A percentile compares a stretch with the other conserved stretches of the same genome.
Evolutionary conservation across 2,888 invertebrate genomes (phyloP).

Genomic region (Panzeria rudis): DNA sequence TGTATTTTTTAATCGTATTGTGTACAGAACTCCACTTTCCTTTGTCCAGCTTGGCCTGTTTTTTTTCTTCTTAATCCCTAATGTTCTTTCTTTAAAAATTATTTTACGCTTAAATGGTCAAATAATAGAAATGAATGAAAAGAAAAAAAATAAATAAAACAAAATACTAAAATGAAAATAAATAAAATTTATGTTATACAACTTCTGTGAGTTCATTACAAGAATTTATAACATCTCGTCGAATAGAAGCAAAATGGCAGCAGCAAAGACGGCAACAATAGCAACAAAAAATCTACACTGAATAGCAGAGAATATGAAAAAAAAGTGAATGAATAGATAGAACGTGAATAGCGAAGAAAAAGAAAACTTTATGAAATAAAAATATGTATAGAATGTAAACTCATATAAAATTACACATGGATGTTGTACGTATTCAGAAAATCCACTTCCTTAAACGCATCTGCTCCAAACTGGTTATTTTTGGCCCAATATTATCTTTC

Average conservation of each 20-base stretch:
- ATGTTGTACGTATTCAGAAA: neutral
- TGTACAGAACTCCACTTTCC: conserved; percentile 34
- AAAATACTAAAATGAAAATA: conserved; percentile 54
- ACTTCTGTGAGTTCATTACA: conserved; percentile 63
- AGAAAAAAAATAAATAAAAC: conserved; percentile 20
- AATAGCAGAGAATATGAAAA: conserved; percentile 11
- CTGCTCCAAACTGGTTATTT: neutral
- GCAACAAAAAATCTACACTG: neutral
- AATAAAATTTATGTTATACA: conserved; percentile 71
- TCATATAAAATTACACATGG: conserved; percentile 44
- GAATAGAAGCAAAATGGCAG: conserved; percentile 14
- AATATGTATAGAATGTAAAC: conserved; percentile 4
- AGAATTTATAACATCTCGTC: conserved; percentile 60
- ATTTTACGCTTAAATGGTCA: conserved; percentile 69
- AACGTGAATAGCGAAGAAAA: conserved; percentile 29
- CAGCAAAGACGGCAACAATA: conserved; percentile 18
- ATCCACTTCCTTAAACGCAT: neutral
- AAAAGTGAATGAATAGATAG: conserved; percentile 30
- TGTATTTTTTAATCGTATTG: conserved; percentile 5
- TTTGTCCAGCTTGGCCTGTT: conserved; percentile 49
- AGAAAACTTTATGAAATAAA: conserved; percentile 26
- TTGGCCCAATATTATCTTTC: neutral
- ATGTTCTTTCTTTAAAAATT: conserved; percentile 53
- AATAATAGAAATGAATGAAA: conserved; percentile 54
- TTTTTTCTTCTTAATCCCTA: conserved; percentile 4